Evolutionary conservation across 2,797 vertebrate species (phyloP), one percentile per base, ranked within the genome.

Genomic region (Odontamblyopus rebecca): DNA sequence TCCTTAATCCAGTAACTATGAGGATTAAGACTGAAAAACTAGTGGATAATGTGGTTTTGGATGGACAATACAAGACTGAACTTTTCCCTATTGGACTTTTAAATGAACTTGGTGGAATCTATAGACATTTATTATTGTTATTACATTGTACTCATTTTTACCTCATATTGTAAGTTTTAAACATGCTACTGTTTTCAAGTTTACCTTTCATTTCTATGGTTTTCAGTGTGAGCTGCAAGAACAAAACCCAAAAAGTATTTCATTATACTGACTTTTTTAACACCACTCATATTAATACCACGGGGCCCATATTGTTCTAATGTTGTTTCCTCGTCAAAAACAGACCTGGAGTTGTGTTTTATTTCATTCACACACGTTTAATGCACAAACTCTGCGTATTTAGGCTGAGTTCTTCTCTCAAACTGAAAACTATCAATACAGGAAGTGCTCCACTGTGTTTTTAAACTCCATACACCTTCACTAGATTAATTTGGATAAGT

Each of bases 91-190:
- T 57, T n/a, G n/a, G 38, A 59, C 32, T 56, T 56, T n/a, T 38
- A 96, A 91, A 90, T 53, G 63, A 41, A 62, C 66, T 63, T 63
- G 41, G 32, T 12, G 23, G n/a, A 63, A 62, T 12, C 16, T 62
- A 48, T 68, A 35, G 35, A 44, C 7, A 54, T 54, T n/a, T 54
- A 54, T 23, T 54, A 54, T 53, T 61, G 61, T 74, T 63, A 59
- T 78, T 41, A 61, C 29, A 32, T 13, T 30, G 41, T 65, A 30
- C 48, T 60, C 56, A 69, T 73, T 60, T 30, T 77, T 74, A 82
- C 80, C 76, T 82, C 84, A 68, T 61, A 11, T 68, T 51, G 59
- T 59, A 41, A 67, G 41, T 65, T 65, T 66, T 41, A 75, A 30
- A 38, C 51, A 69, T 72, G 69, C 74, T 71, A 54, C 78, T 82